Evolutionary conservation across 2,113 vertebrate genomes (phyloP).

Genomic region (Zosterops borbonicus): DNA sequence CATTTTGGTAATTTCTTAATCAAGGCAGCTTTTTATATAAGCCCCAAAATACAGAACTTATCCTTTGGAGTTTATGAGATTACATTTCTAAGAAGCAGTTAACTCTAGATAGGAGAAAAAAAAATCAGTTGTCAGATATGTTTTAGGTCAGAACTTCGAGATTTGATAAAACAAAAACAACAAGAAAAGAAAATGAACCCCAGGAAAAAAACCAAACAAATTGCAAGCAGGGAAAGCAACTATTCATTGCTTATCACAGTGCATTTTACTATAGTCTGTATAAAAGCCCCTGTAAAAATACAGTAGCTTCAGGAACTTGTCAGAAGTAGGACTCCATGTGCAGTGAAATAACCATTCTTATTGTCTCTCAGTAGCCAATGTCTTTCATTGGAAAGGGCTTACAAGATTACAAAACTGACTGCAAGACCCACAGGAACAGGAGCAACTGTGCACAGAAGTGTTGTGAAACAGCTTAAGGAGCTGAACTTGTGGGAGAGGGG

Average conservation of each 20-base stretch:
- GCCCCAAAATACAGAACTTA: not conserved
- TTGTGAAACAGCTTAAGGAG: not conserved
- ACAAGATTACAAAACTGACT: not conserved
- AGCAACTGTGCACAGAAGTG: not conserved
- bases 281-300: not conserved
- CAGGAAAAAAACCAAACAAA: not conserved
- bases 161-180: not conserved
- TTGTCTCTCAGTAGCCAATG: not conserved
- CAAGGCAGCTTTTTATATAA: not conserved
- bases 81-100: not conserved
- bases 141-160: not conserved
- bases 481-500: not conserved
- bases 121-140: not conserved
- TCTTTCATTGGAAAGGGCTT: not conserved
- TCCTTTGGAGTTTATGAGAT: not conserved
- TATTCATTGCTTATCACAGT: not conserved
- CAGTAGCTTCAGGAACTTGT: not conserved
- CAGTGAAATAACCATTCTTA: not conserved
- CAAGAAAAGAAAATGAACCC: rapidly evolving
- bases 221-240: not conserved
- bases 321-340: not conserved
- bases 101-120: not conserved
- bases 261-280: not conserved
- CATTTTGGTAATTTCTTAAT: not conserved
- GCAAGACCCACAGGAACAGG: constrained; percentile 23